phyloP scores from a whole-genome alignment of 2,888 invertebrate species.

The Acanthococcus lagerstroemiae region DNA sequence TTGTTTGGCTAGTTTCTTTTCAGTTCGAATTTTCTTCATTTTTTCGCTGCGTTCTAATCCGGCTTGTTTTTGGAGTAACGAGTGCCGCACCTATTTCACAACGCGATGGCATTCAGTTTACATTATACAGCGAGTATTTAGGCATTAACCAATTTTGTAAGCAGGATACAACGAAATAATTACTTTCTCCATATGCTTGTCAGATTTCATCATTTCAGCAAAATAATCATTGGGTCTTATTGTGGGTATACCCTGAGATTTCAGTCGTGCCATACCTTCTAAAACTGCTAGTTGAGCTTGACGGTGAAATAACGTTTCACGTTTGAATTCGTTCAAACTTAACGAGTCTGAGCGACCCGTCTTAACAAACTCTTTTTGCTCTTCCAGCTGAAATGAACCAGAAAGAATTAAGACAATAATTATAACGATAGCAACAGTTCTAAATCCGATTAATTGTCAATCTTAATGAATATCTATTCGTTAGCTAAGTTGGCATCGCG shows the following conservation, averaged over 20 bases:
- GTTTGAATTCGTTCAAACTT: conserved; percentile 75
- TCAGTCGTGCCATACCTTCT: conserved; percentile 66
- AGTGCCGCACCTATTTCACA: conserved; percentile 54
- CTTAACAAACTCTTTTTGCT: conserved; percentile 39
- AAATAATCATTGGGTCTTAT: conserved; percentile 92
- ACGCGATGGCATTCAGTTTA: background rate
- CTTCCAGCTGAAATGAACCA: conserved; percentile 40
- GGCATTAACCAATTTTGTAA: too few relatives aligned
- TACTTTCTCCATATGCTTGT: conserved; percentile 91
- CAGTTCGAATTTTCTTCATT: conserved; percentile 75
- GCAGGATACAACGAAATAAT: too few relatives aligned
- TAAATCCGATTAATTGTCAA: too few relatives aligned
- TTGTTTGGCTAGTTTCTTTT: conserved; percentile 87
- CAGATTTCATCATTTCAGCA: conserved; percentile 97
- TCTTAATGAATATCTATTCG: too few relatives aligned
- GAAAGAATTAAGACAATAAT: too few relatives aligned
- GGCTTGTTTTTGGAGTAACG: conserved; percentile 71
- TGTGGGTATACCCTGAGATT: conserved; percentile 63
- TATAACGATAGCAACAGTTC: too few relatives aligned
- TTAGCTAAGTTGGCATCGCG: too few relatives aligned
- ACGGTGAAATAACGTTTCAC: conserved; percentile 77
- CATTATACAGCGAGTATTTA: background rate
- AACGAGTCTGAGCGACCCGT: conserved; percentile 37
- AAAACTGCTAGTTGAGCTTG: conserved; percentile 80
- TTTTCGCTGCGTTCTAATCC: conserved; percentile 80